Evolutionary conservation across 1,140 invertebrate species (phyloP), one percentile per base, ranked within the genome.

Genomic region (Listronotus oregonensis): DNA sequence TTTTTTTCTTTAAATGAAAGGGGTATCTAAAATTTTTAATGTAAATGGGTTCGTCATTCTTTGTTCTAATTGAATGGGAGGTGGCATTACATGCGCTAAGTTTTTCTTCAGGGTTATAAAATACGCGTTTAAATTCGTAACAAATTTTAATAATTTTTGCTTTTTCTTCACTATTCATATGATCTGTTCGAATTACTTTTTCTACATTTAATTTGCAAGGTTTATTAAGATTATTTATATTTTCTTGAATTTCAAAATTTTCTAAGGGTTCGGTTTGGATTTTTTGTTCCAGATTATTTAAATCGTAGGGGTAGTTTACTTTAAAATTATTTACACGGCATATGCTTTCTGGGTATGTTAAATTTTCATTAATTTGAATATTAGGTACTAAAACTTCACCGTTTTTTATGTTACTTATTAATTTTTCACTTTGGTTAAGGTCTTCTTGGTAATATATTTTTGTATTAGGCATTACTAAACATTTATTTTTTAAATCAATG

Each of bases 151-250:
- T 40, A 2, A 55, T 39, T 55, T 39, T 55, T 37, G 52, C 52
- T 39, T 55, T 55, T 21, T 55, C 52, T 55, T 55, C 52, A 31
- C 52, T 55, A 55, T 55, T 55, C 32, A 55, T 55, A 39, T 39
- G 32, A 14, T 55, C 34, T 39, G 52, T 55, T 39, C 52, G 42
- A 39, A 55, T 55, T 7, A 39, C 9, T 34, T 55, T 55, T 39
- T 40, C 15, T 55, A 55, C 21, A 14, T 55, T 17, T 9, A 12
- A 47, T 14, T 47, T 14, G 11, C n/a, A 9, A 6, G 21, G 11
- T 10, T 47, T 10, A 17, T 47, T 27, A 27, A 27, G 1, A 27
- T 10, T n/a, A 18, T 18, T 17, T 18, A 47, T 6, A 27, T 27
- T 27, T 5, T 27, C 21, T 27, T 14, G 1, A 47, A 39, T 21